Conservation (phyloP, 2,888 invertebrate species). For the Vesta saturnalis region DNA sequence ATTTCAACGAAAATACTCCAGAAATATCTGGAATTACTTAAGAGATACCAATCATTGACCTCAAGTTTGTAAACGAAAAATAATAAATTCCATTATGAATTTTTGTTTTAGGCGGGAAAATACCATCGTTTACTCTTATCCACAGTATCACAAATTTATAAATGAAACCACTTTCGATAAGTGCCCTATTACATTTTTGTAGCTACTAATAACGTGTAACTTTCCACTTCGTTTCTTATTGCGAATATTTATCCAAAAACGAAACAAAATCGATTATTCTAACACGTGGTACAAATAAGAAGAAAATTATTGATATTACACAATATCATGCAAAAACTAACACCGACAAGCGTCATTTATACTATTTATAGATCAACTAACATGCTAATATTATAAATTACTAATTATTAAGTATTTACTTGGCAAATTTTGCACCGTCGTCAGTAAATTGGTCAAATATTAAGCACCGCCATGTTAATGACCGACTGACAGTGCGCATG, state of each 20-base stretch:
- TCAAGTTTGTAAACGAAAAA: background rate
- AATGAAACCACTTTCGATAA: background rate
- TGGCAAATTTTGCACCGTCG: constrained; percentile 36
- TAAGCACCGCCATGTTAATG: constrained; percentile 42
- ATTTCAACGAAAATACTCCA: background rate
- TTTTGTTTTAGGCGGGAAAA: constrained; percentile 5
- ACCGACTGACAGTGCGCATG: constrained; percentile 23
- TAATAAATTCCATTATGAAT: background rate
- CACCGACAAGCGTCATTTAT: constrained; percentile 6
- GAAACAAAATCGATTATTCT: constrained; percentile 26
- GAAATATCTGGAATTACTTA: background rate
- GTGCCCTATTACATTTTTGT: background rate
- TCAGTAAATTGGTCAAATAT: constrained; percentile 40
- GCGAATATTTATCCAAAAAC: background rate
- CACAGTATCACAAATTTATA: background rate
- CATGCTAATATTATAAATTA: constrained; percentile 24
- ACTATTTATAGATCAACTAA: constrained; percentile 22
- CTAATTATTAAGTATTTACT: constrained; percentile 37
- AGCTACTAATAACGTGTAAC: background rate
- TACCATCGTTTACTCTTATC: background rate
- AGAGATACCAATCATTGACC: background rate
- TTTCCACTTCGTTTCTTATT: background rate
- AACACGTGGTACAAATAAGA: constrained; percentile 36
- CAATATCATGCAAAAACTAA: constrained; percentile 33
- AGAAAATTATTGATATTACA: constrained; percentile 26